phyloP scores from a whole-genome alignment of 2,797 vertebrate genomes.

The Odontamblyopus lacepedii region DNA sequence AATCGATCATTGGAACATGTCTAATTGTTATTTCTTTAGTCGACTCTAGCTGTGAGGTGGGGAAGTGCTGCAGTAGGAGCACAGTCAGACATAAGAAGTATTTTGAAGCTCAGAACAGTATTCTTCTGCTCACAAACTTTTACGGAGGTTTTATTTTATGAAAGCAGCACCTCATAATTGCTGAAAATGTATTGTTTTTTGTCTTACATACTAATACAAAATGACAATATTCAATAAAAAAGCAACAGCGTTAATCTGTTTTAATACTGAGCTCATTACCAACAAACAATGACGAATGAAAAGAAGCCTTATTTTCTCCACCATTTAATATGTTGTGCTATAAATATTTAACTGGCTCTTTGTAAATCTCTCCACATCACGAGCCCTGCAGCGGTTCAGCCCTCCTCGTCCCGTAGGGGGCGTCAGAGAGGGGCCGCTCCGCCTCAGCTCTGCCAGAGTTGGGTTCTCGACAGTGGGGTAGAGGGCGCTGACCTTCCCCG shows the following conservation, averaged over 20 bases:
- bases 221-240: too few species aligned
- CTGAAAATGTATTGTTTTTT: too few species aligned
- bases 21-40: too few species aligned
- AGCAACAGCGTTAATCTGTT: background rate
- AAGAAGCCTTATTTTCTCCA: background rate
- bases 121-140: too few species aligned
- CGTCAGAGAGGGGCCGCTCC: background rate
- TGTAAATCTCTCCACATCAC: background rate
- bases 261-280: background rate
- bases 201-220: too few species aligned
- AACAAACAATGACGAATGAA: background rate
- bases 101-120: too few species aligned
- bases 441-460: slow-evolving; percentile 10
- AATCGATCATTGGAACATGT: too few species aligned
- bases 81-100: too few species aligned
- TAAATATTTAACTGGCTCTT: background rate
- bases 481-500: slow-evolving; percentile 25
- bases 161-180: too few species aligned
- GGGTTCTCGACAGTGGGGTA: background rate
- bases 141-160: too few species aligned
- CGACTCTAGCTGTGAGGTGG: too few species aligned
- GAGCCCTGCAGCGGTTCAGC: background rate
- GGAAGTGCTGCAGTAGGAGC: too few species aligned
- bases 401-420: slow-evolving; percentile 16
- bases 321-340: background rate